Evolutionary conservation across 2,797 vertebrate genomes (phyloP), one percentile per base, ranked within the genome.

Genomic region (Aeoliscus strigatus): DNA sequence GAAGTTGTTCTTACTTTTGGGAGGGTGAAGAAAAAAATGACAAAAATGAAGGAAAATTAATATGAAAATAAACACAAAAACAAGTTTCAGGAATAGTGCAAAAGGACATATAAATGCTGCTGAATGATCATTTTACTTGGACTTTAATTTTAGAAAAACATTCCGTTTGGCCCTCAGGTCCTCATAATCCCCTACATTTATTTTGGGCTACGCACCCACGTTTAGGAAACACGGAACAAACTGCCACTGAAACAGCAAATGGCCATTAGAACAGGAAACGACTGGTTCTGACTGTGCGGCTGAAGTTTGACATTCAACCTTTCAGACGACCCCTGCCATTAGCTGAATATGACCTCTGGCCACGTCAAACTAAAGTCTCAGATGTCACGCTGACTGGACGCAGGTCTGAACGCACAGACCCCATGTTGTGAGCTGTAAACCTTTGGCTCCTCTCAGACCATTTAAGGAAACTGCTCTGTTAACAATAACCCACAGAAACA

Each of bases 241-340:
- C 13, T 35, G 18, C 61, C 54, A 53, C 42, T 16, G 43, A 46
- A 29, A 45, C 37, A 14, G 47, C 33, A 25, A 25, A 37, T 4
- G 36, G 56, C 36, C 56, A 62, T 63, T 75, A 64, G 52, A 69
- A 68, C 52, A 74, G 57, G 65, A 71, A 70, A 47, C 27, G 27
- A 32, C 57, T 60, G 44, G 48, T 44, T 65, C 36, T 55, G 30
- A 60, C 47, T 39, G 35, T 24, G 26, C 24, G 33, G 3, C 55
- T 9, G 42, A 44, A 28, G 58, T 58, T n/a, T 59, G 59, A 74
- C 52, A 39, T 52, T 17, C 61, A 73, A 78, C 77, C 70, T 71
- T 27, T 53, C 24, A 41, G 43, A 68, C 55, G 34, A 57, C 38
- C 15, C 1, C 28, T 1, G 36, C 49, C 67, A 72, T 79, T 73